phyloP scores from a whole-genome alignment of 1,140 invertebrate species.

The Aphidius ervi region DNA sequence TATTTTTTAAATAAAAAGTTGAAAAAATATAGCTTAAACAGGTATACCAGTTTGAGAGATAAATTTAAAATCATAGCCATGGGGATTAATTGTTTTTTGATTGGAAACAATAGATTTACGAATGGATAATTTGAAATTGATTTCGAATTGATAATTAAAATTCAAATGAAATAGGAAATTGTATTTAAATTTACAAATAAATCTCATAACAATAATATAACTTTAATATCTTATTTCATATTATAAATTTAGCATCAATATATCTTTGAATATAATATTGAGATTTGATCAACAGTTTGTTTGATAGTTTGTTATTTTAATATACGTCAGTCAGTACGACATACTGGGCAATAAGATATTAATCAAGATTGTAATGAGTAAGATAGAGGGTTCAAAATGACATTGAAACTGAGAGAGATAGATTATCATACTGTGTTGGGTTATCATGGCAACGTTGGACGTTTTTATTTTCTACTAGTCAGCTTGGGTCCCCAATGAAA shows the following conservation, averaged over 20 bases:
- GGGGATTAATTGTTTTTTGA: conserved; percentile 20
- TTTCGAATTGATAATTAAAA: background rate
- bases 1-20: background rate
- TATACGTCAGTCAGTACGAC: too few relatives aligned
- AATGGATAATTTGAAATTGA: conserved; percentile 12
- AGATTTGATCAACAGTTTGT: too few relatives aligned
- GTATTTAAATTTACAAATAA: background rate
- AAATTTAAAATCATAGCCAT: background rate
- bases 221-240: too few relatives aligned
- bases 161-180: conserved; percentile 7
- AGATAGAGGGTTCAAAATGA: too few relatives aligned
- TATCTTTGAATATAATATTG: too few relatives aligned
- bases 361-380: too few relatives aligned
- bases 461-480: conserved; percentile 1
- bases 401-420: too few relatives aligned
- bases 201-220: background rate
- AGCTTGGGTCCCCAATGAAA: conserved; percentile 9
- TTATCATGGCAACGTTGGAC: conserved; percentile 22
- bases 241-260: too few relatives aligned
- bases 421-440: background rate
- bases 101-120: conserved; percentile 18
- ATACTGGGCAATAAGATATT: too few relatives aligned
- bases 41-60: too few relatives aligned
- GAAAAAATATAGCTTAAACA: background rate
- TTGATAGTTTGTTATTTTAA: too few relatives aligned